These are phyloP conservation scores for Anas platyrhynchos DNA, from an alignment of 2,113 vertebrate genomes.

Conservation along the genomic window DNA sequence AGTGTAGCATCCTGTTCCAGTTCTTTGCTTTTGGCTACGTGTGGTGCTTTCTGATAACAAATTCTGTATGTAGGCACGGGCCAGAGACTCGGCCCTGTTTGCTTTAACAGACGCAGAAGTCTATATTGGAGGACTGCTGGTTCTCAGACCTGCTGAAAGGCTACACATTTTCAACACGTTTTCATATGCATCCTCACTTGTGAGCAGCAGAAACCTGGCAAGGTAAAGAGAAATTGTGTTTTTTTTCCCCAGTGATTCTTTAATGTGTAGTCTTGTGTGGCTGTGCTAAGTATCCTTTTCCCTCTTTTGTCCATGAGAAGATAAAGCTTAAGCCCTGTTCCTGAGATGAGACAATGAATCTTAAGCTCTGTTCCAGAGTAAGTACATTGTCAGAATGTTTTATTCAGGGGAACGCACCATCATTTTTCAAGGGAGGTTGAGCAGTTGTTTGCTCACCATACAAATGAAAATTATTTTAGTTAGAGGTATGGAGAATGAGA, in stretches of 20 bases:
- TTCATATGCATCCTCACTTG: not conserved
- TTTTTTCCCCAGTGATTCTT: not conserved
- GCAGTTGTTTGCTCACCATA: not conserved
- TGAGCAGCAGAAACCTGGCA: not conserved
- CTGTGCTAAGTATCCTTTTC: not conserved
- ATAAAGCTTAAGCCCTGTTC: not conserved
- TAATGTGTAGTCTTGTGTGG: not conserved
- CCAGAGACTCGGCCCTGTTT: not conserved
- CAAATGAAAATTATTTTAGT: not conserved
- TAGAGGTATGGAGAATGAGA: not conserved
- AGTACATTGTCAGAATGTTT: not conserved
- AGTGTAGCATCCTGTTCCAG: not conserved
- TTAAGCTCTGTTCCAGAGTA: not conserved
- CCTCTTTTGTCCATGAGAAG: not conserved
- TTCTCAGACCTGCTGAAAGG: not conserved
- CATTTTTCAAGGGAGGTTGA: not conserved
- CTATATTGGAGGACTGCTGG: not conserved
- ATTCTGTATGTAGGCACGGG: not conserved
- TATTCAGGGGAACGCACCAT: not conserved
- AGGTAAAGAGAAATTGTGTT: slow-evolving; percentile 18
- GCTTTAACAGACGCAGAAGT: not conserved
- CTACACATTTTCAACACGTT: not conserved
- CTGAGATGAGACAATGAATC: not conserved
- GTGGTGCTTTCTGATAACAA: not conserved
- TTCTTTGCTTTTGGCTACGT: not conserved